phyloP scores from a whole-genome alignment of 2,797 vertebrate species.

The Liasis olivaceus region DNA sequence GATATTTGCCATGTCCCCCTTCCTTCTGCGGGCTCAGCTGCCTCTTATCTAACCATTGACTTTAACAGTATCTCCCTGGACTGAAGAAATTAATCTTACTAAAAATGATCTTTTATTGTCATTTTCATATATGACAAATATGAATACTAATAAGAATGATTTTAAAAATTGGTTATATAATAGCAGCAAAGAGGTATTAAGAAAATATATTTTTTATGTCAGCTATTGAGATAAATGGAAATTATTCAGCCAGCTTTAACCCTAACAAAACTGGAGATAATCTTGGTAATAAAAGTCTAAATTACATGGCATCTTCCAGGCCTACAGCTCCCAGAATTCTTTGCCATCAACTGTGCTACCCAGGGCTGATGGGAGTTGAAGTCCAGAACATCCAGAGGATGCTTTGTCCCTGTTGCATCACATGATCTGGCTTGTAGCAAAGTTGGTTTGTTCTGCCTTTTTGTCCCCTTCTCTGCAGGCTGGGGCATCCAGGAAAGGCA shows the following conservation, averaged over 20 bases:
- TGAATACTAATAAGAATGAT: too few species aligned
- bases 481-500: slow-evolving; percentile 83
- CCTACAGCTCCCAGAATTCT: background rate
- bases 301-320: background rate
- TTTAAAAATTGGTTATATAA: too few species aligned
- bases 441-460: background rate
- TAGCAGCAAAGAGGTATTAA: too few species aligned
- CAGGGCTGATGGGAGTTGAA: background rate
- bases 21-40: too few species aligned
- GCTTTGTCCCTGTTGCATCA: background rate
- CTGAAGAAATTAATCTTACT: too few species aligned
- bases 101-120: too few species aligned
- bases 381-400: background rate
- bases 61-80: too few species aligned
- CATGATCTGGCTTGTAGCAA: background rate
- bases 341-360: background rate
- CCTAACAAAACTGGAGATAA: background rate
- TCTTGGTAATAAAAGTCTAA: background rate
- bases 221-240: background rate
- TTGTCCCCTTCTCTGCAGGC: slow-evolving; percentile 72
- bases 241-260: background rate
- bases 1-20: too few species aligned
- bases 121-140: too few species aligned
- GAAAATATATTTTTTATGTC: too few species aligned
- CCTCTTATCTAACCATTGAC: too few species aligned